Evolutionary conservation across 2,797 vertebrate genomes (phyloP), one percentile per base, ranked within the genome.

Genomic region (Anguilla pacifica): DNA sequence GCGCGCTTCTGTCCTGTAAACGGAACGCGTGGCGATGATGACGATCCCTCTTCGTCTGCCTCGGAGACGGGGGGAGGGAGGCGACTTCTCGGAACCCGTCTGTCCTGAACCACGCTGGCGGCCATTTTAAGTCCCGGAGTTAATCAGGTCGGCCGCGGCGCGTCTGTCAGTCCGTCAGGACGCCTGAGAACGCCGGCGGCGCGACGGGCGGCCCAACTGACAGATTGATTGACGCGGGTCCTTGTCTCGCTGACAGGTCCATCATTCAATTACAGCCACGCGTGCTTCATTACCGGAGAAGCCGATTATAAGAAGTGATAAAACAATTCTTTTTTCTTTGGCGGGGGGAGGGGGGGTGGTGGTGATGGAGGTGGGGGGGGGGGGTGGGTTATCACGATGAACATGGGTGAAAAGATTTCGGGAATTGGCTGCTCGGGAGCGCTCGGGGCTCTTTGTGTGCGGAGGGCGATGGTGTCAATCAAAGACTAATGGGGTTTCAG

Each of bases 151-250:
- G 74, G 74, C 15, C 17, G 19, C 31, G 15, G 31, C 15, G 35
- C 74, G 3, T 79, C 17, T 46, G 74, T 79, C 74, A 79, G 35
- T 74, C 70, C 19, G 3, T 79, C 39, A 79, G 17, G 13, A 7
- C 0, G 74, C 39, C 35, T 79, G 9, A 6, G 17, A 79, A 79
- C 31, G 6, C 35, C 0, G 35, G 4, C 39, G 2, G 35, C 3
- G 35, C 43, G 74, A 46, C 74, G 74, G 39, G 35, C 6, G 2
- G 31, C 35, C 19, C 1, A 43, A 11, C 4, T 7, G 74, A 79
- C 74, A 79, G 39, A 79, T 43, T 79, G 74, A 79, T 43, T 79
- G 74, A 79, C 74, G 31, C 15, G 5, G 74, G 74, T 22, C 74
- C 74, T 43, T 79, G 31, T 79, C 35, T 1, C 74, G 5, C 74